Evolutionary conservation across 2,888 invertebrate species (phyloP).

Genomic region (Thymelicus acteon): DNA sequence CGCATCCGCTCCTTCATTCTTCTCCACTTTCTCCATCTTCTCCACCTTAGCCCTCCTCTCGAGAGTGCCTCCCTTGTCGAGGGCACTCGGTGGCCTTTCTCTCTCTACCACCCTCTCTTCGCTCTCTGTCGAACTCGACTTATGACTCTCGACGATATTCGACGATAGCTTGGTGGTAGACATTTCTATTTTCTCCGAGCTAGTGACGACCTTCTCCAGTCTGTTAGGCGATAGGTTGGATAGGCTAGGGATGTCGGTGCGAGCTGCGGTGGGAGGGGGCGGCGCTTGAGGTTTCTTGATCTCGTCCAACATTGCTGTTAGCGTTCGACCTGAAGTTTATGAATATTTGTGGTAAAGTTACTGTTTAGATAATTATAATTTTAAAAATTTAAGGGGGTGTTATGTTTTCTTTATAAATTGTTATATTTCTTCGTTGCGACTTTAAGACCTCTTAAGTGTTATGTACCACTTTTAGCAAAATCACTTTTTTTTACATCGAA

Average conservation of each 20-base stretch:
- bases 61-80: conserved; percentile 54
- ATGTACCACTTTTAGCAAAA: too few relatives aligned
- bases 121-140: conserved; percentile 55
- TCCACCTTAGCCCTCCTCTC: conserved; percentile 59
- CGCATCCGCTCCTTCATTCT: conserved; percentile 61
- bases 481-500: too few relatives aligned
- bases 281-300: conserved; percentile 69
- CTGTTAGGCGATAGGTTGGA: conserved; percentile 51
- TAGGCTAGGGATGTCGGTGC: conserved; percentile 45
- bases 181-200: conserved; percentile 53
- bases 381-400: too few relatives aligned
- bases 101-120: conserved; percentile 56
- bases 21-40: conserved; percentile 54
- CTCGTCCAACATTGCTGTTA: conserved; percentile 73
- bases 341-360: too few relatives aligned
- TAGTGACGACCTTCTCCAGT: conserved; percentile 24
- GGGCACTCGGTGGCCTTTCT: conserved; percentile 43
- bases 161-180: conserved; percentile 46
- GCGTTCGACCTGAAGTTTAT: conserved; percentile 63
- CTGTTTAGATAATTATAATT: too few relatives aligned
- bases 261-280: conserved; percentile 51
- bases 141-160: conserved; percentile 45
- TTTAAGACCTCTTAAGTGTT: too few relatives aligned
- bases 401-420: too few relatives aligned
- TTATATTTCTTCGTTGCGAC: too few relatives aligned